A percentile compares a stretch with the other conserved stretches of the same genome.
These are phyloP conservation scores for Plebejus anna DNA, from an alignment of 2,888 invertebrate species.

Conservation along the genomic window DNA sequence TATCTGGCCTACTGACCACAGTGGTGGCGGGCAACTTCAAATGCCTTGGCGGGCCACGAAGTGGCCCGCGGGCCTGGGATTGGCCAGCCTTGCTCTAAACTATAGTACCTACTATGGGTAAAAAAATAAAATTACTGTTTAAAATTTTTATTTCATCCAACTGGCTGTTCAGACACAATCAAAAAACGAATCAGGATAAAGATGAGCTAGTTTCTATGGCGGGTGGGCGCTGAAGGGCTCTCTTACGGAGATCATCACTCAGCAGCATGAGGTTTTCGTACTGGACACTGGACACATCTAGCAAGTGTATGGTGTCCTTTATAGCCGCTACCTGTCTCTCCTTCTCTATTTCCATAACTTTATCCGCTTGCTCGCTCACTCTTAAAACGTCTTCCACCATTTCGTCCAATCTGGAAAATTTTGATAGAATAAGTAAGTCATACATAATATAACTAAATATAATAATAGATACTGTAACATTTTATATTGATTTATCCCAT, in stretches of 20 bases:
- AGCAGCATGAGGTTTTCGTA: slow-evolving; percentile 64
- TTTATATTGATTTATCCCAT: background rate
- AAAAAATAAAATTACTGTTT: background rate
- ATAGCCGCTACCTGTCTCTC: slow-evolving; percentile 56
- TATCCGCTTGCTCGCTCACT: slow-evolving; percentile 56
- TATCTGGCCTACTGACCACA: too few species aligned
- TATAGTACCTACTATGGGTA: too few species aligned
- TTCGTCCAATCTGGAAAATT: slow-evolving; percentile 55
- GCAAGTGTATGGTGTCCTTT: slow-evolving; percentile 55
- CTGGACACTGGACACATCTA: slow-evolving; percentile 63
- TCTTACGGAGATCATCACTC: slow-evolving; percentile 55
- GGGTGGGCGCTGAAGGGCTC: slow-evolving; percentile 54
- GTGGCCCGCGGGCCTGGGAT: too few species aligned
- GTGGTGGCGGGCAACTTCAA: too few species aligned
- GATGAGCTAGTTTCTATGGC: slow-evolving; percentile 52
- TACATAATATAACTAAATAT: too few species aligned
- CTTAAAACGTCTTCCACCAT: slow-evolving; percentile 61
- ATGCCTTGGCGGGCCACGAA: too few species aligned
- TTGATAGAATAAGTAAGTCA: too few species aligned
- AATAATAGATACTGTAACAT: too few species aligned
- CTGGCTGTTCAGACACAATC: background rate
- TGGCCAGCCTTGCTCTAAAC: too few species aligned
- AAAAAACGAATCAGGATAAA: background rate
- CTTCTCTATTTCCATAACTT: slow-evolving; percentile 54
- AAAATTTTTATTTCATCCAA: background rate